phyloP scores from a whole-genome alignment of 2,888 invertebrate genomes.

The Pseudococcus jackbeardsleyi region DNA sequence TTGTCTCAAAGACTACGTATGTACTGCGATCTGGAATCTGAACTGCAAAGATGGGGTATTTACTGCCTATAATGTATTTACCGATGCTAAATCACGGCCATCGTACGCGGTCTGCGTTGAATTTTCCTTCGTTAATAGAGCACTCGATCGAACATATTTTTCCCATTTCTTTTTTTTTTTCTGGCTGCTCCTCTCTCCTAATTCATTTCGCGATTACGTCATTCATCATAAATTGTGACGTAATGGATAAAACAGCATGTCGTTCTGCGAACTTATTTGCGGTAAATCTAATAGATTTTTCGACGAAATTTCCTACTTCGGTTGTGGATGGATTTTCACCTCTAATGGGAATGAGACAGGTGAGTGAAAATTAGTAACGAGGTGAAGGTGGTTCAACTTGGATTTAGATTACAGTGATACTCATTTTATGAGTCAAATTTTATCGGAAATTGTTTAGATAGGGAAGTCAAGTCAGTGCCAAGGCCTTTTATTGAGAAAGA shows the following conservation, averaged over 20 bases:
- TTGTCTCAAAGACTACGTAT: not conserved
- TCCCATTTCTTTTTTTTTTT: not conserved
- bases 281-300: not conserved
- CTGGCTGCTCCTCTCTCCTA: not conserved
- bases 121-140: not conserved
- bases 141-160: not conserved
- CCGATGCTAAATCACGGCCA: slow-evolving; percentile 1
- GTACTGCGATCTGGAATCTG: too few species aligned
- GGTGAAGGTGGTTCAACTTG: not conserved
- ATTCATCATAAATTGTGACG: not conserved
- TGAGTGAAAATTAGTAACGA: not conserved
- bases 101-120: not conserved
- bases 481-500: too few species aligned
- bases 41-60: not conserved
- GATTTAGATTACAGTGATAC: not conserved
- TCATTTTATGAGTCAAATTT: too few species aligned
- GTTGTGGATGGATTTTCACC: not conserved
- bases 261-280: slow-evolving; percentile 19
- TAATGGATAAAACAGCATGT: not conserved
- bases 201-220: not conserved
- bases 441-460: too few species aligned
- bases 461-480: too few species aligned
- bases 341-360: not conserved
- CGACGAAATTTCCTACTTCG: not conserved
- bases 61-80: not conserved